Conservation (phyloP, 2,888 invertebrate species). For the Athripsodes cinereus region DNA sequence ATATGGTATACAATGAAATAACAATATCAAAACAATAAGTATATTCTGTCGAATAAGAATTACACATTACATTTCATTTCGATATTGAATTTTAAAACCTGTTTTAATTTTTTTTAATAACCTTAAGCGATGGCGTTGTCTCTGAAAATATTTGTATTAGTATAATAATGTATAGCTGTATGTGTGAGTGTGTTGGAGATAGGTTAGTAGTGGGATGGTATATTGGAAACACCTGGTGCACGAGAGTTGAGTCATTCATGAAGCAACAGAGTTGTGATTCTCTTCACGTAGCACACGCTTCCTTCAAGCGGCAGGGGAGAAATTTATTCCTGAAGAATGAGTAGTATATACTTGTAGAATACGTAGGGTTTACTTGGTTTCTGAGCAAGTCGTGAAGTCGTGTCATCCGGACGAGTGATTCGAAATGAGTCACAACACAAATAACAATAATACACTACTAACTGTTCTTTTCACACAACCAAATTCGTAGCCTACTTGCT, state of each 20-base stretch:
- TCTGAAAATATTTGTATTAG: no score
- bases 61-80: no score
- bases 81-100: no score
- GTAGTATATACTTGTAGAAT: not conserved
- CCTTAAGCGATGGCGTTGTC: no score
- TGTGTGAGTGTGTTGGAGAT: no score
- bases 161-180: no score
- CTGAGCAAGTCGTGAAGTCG: conserved; percentile 11
- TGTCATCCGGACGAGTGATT: conserved; percentile 3
- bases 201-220: not conserved
- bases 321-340: conserved; percentile 17
- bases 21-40: no score
- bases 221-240: not conserved
- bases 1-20: no score
- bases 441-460: not conserved
- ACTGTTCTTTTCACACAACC: no score
- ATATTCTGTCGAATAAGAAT: no score
- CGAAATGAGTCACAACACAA: not conserved
- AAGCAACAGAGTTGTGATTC: not conserved
- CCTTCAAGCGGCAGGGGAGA: conserved; percentile 14
- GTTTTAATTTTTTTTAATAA: no score
- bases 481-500: no score
- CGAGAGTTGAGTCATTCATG: not conserved
- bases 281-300: conserved; percentile 16
- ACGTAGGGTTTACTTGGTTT: conserved; percentile 17